These are phyloP conservation scores for Halichoerus grypus DNA, from an alignment of 2,113 vertebrate genomes.

Conservation along the genomic window DNA sequence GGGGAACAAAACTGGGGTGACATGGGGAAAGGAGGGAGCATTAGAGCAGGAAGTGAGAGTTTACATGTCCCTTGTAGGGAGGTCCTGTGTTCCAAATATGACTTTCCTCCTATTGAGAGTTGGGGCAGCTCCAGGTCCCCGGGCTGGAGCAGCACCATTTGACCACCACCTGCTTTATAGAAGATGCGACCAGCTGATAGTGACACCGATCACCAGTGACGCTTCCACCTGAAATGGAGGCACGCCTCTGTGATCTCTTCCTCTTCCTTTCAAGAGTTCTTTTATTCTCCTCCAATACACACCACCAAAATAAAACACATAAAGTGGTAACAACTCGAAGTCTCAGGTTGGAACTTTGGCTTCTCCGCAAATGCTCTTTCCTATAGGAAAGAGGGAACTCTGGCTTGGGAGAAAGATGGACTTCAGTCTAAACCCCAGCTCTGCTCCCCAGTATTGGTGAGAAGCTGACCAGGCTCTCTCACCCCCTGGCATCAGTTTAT, in stretches of 20 bases:
- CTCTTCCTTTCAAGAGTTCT: background rate
- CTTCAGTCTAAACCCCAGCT: background rate
- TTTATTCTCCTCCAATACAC: background rate
- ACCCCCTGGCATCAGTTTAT: background rate
- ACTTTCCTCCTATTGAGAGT: background rate
- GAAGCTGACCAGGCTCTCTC: too few relatives aligned
- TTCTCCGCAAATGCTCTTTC: background rate
- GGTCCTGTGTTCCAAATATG: background rate
- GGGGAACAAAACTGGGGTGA: background rate
- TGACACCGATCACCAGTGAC: background rate
- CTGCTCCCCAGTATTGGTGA: background rate
- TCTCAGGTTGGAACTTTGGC: background rate
- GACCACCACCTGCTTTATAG: background rate
- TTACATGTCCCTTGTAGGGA: background rate
- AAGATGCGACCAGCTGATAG: rapidly evolving
- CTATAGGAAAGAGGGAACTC: background rate
- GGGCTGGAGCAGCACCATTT: rapidly evolving
- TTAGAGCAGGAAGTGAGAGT: background rate
- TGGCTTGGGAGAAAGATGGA: background rate
- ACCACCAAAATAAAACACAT: background rate
- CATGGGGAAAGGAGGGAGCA: background rate
- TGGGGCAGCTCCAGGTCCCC: background rate
- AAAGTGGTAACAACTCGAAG: background rate
- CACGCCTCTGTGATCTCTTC: background rate
- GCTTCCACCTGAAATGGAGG: background rate